Evolutionary conservation across 2,797 vertebrate genomes (phyloP).

Genomic region (Liasis olivaceus): DNA sequence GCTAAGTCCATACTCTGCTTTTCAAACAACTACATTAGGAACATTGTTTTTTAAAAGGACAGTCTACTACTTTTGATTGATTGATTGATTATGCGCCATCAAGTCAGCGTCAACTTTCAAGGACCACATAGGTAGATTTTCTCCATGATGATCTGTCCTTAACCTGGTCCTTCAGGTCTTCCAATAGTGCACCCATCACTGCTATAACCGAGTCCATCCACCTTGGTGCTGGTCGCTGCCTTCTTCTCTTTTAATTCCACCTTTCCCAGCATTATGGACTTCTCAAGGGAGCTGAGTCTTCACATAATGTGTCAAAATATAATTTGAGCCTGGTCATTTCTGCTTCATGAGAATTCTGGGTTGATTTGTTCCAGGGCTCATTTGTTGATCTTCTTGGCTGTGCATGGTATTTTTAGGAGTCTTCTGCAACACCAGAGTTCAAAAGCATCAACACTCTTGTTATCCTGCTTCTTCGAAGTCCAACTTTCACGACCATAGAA

Average conservation of each 20-base stretch:
- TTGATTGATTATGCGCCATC: neutral
- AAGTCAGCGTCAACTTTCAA: neutral
- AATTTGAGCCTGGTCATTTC: neutral
- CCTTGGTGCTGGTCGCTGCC: neutral
- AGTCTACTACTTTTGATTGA: neutral
- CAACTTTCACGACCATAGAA: too few relatives aligned
- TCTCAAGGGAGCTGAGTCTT: neutral
- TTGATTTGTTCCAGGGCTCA: neutral
- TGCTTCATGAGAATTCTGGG: neutral
- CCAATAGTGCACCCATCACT: too few relatives aligned
- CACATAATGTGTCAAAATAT: neutral
- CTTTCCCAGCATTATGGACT: neutral
- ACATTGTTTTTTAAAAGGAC: neutral
- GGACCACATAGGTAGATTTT: neutral
- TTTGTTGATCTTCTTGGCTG: neutral
- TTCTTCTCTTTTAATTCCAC: neutral
- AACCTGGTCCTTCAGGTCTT: neutral
- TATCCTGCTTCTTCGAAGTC: neutral
- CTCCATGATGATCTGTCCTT: neutral
- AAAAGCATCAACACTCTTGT: neutral
- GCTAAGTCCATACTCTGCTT: neutral
- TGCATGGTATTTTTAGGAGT: neutral
- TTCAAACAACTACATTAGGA: neutral
- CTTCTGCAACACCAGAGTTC: neutral
- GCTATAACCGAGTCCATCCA: neutral